Evolutionary conservation across 2,888 invertebrate genomes (phyloP).

Genomic region (Fragum fragum): DNA sequence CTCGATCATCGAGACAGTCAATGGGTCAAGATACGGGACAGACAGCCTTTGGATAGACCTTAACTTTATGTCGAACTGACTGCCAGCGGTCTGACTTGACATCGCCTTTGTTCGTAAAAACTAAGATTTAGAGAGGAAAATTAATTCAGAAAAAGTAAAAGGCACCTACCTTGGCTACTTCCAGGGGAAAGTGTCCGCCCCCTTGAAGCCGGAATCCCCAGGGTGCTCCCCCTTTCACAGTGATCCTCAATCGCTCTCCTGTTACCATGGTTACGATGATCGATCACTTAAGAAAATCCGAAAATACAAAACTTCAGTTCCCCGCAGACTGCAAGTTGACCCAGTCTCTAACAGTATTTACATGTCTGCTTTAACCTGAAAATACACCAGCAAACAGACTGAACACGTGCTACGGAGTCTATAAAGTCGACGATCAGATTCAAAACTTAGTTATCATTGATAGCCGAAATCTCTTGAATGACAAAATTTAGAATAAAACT

Average conservation of each 20-base stretch:
- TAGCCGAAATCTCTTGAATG: no score
- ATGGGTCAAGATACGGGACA: no score
- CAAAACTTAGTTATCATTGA: no score
- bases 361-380: slow-evolving; percentile 22
- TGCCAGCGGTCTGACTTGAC: no score
- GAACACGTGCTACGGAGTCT: no score
- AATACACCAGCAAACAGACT: slow-evolving; percentile 6
- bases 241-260: slow-evolving; percentile 76
- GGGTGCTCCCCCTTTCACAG: slow-evolving; percentile 84
- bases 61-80: no score
- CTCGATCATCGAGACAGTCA: no score
- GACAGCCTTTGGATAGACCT: no score
- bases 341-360: neutral
- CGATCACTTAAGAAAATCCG: neutral
- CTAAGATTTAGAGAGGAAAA: no score
- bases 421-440: no score
- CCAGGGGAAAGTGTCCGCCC: slow-evolving; percentile 82
- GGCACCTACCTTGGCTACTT: slow-evolving; percentile 85
- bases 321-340: neutral
- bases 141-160: neutral
- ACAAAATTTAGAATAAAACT: no score
- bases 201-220: slow-evolving; percentile 86
- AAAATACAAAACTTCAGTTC: slow-evolving; percentile 15
- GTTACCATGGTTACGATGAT: slow-evolving; percentile 70
- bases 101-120: no score